Conservation (phyloP, 2,797 vertebrate genomes). For the Sebastes glaucus region DNA sequence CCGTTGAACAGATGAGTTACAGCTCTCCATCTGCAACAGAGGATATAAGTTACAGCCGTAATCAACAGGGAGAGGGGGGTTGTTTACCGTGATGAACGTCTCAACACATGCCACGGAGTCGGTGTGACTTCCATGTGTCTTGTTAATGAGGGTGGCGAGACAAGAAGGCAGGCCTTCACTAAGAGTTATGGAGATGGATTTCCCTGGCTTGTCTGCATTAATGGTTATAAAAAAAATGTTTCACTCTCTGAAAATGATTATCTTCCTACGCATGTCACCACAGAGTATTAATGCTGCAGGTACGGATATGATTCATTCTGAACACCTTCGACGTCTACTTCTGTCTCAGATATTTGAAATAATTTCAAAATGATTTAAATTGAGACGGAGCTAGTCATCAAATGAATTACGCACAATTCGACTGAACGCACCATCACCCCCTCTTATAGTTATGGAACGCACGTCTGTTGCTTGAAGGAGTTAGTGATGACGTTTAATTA, state of each 20-base stretch:
- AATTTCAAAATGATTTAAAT: not conserved
- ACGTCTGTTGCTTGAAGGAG: not conserved
- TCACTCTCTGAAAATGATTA: slow-evolving; percentile 12
- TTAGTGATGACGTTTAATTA: not conserved
- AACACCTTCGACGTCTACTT: not conserved
- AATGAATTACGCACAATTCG: not conserved
- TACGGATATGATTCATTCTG: not conserved
- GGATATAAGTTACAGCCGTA: slow-evolving; percentile 43
- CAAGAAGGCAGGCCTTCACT: slow-evolving; percentile 30
- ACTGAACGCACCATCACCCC: not conserved
- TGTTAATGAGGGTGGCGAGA: slow-evolving; percentile 55
- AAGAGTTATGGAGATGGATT: slow-evolving; percentile 49
- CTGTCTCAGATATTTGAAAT: not conserved
- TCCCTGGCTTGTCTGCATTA: slow-evolving; percentile 8
- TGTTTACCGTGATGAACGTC: slow-evolving; percentile 54
- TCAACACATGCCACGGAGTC: slow-evolving; percentile 23
- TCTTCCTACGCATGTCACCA: not conserved
- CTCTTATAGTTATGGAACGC: not conserved
- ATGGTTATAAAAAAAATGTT: slow-evolving; percentile 30
- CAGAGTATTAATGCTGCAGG: slow-evolving; percentile 3
- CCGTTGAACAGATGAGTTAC: slow-evolving; percentile 26
- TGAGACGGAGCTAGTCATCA: not conserved
- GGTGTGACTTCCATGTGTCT: slow-evolving; percentile 45
- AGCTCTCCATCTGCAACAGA: slow-evolving; percentile 20
- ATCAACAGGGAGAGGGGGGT: slow-evolving; percentile 30